Evolutionary conservation across 1,140 invertebrate genomes (phyloP), one percentile per base, ranked within the genome.

Genomic region (Phocides pigmalion): DNA sequence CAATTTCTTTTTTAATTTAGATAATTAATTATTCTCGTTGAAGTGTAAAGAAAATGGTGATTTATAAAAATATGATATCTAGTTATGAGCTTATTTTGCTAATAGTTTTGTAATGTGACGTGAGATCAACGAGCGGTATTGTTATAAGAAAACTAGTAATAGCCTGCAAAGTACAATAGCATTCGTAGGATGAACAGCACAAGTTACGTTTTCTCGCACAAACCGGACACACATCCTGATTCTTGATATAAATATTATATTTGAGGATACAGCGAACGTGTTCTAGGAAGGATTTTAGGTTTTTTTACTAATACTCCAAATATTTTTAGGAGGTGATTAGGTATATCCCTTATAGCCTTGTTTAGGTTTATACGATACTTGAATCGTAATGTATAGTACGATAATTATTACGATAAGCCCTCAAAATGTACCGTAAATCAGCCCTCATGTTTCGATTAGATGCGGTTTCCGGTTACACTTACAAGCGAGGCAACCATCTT

Each of bases 111-210:
- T 41, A 37, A 8, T 39, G 50, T 53, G 41, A 53, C 8, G 20
- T 53, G 1, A 15, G 15, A 28, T 12, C 25, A 39, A 0, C 50
- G 19, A 37, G 17, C 41, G 50, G 32, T 53, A 53, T 53, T 53
- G 14, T 39, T 39, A 20, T 53, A 53, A 53, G 50, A 8, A 41
- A 39, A 53, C 3, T 80, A 76, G 64, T 69, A 67, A 68, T 82
- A 86, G 82, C 83, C 84, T 87, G 84, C 84, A 84, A 69, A 89
- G 86, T 87, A 87, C 86, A 87, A 87, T 89, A 87, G 84, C 46
- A 51, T 66, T 64, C 37, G 68, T 79, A 72, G 74, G 50, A 58
- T 25, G 50, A 39, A 51, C 39, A 63, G 66, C 65, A 72, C 70
- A 69, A 39, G 9, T 64, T 66, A 49, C 16, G 61, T 76, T 72